These are phyloP conservation scores for Sycophila sp. DNA, from an alignment of 1,140 invertebrate species.

Conservation along the genomic window DNA sequence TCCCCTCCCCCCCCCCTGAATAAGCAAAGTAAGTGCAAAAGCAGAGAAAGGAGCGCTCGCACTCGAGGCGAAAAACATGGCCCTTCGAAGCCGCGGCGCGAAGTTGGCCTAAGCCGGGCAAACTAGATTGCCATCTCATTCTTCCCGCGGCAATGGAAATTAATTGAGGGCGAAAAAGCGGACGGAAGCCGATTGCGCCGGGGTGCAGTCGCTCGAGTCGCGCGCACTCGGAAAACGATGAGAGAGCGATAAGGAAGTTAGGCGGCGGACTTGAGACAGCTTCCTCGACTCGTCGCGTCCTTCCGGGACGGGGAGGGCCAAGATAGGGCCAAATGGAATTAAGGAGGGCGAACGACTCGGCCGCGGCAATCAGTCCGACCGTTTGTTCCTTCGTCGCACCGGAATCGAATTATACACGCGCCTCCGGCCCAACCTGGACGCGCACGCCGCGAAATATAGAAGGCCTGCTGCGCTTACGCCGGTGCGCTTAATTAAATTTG, in stretches of 20 bases:
- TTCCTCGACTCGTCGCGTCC: neutral
- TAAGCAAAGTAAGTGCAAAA: no score
- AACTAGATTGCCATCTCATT: neutral
- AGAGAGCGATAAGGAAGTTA: conserved; percentile 13
- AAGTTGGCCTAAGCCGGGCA: no score
- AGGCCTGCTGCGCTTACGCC: no score
- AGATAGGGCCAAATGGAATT: conserved; percentile 10
- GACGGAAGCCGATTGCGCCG: neutral
- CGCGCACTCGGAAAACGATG: neutral
- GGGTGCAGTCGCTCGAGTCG: neutral
- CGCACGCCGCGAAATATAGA: no score
- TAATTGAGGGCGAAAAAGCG: neutral
- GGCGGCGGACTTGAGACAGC: neutral
- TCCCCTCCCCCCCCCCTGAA: no score
- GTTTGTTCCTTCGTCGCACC: neutral
- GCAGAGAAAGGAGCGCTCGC: no score
- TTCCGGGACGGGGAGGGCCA: neutral
- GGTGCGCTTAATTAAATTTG: conserved; percentile 12
- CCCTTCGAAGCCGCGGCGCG: no score
- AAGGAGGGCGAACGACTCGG: neutral
- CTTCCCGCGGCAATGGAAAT: neutral
- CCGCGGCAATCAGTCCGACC: conserved; percentile 8
- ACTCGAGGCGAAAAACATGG: no score
- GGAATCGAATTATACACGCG: conserved; percentile 10
- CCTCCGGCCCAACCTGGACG: no score